phyloP scores from a whole-genome alignment of 2,797 vertebrate species.

The Dermochelys coriacea region DNA sequence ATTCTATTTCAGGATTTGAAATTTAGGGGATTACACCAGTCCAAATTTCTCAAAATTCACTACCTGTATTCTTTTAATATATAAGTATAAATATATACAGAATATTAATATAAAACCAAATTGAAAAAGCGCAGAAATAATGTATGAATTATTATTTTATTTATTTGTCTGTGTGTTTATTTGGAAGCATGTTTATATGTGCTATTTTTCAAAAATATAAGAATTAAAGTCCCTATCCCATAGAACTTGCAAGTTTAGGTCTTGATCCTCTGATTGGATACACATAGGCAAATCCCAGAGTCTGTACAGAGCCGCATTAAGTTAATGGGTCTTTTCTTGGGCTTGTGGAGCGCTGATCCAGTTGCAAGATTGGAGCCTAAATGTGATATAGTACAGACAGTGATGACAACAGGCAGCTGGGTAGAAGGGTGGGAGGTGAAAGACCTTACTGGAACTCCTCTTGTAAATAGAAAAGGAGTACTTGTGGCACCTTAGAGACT shows the following conservation, averaged over 20 bases:
- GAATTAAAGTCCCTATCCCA: not conserved
- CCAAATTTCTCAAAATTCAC: conserved; percentile 42
- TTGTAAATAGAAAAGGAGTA: too few species aligned
- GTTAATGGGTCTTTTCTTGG: not conserved
- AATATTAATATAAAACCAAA: conserved; percentile 43
- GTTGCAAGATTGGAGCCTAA: not conserved
- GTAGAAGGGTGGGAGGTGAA: not conserved
- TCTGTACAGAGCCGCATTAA: not conserved
- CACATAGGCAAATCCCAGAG: not conserved
- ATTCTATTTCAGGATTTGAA: conserved; percentile 39
- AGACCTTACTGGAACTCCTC: not conserved
- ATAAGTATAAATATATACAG: conserved; percentile 22
- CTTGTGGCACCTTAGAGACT: too few species aligned
- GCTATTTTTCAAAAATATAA: not conserved
- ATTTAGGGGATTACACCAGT: conserved; percentile 8
- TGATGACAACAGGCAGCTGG: not conserved
- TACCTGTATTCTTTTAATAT: conserved; percentile 47
- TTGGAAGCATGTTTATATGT: not conserved
- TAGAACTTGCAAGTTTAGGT: not conserved
- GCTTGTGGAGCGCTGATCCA: not conserved
- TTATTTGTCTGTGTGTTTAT: not conserved
- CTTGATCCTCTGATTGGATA: not conserved
- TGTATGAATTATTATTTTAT: not conserved
- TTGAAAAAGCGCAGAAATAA: conserved; percentile 52
- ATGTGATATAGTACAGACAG: not conserved